phyloP scores from a whole-genome alignment of 2,797 vertebrate species.

The Propithecus perrieri region DNA sequence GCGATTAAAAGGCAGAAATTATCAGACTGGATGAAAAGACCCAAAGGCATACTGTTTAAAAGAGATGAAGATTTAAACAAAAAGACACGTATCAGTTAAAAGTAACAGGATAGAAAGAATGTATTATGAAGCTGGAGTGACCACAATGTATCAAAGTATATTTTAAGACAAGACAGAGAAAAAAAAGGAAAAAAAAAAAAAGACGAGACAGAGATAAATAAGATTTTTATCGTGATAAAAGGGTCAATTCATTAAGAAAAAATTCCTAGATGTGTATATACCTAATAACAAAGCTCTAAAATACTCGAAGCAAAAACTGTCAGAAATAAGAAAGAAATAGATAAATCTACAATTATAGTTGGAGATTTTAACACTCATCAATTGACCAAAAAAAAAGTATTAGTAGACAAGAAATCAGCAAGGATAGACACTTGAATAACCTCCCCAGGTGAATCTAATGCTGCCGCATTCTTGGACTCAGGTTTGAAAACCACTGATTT shows the following conservation, averaged over 20 bases:
- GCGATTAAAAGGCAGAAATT: neutral
- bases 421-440: neutral
- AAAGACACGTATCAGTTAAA: neutral
- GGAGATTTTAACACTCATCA: neutral
- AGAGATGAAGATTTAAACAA: neutral
- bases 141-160: neutral
- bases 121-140: neutral
- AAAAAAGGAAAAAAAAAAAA: neutral
- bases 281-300: neutral
- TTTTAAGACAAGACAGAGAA: neutral
- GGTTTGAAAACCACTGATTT: neutral
- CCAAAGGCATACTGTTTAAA: neutral
- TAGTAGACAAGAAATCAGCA: neutral
- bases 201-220: neutral
- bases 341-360: neutral
- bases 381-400: neutral
- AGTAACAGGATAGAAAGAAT: neutral
- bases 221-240: neutral
- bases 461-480: neutral
- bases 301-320: neutral
- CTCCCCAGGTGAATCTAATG: neutral
- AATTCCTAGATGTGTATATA: neutral
- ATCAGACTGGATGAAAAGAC: neutral
- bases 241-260: neutral
- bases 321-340: neutral